Evolutionary conservation across 2,888 invertebrate species (phyloP).

Genomic region (Xestoiulus laeticollis): DNA sequence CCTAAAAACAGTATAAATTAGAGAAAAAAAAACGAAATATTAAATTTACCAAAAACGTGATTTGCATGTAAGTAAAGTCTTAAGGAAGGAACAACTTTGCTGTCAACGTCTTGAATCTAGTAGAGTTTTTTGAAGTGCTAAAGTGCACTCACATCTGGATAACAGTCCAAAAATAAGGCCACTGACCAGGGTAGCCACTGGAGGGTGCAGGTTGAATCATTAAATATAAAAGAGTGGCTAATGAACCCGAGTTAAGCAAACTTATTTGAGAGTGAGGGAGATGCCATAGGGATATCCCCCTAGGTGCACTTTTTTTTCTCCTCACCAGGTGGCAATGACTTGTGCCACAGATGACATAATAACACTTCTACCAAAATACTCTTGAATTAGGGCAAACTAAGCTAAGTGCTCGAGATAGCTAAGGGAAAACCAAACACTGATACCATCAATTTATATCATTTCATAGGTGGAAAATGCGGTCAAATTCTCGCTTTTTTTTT

Average conservation of each 20-base stretch:
- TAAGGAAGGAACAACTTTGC: background rate
- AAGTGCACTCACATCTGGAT: conserved; percentile 28
- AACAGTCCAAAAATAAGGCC: background rate
- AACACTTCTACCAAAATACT: background rate
- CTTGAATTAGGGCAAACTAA: background rate
- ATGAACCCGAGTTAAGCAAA: conserved; percentile 34
- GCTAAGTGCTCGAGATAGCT: background rate
- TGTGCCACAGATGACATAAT: conserved; percentile 28
- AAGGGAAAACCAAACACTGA: background rate
- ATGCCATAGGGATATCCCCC: conserved; percentile 14
- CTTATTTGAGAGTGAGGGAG: conserved; percentile 1
- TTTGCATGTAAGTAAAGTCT: background rate
- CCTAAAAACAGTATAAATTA: no score
- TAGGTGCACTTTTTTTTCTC: background rate
- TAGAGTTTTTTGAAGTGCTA: background rate
- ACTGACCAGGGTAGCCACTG: conserved; percentile 14
- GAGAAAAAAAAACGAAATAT: background rate
- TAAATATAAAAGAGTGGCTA: conserved; percentile 19
- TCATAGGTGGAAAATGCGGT: background rate
- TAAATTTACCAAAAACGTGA: background rate
- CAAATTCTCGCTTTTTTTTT: conserved; percentile 32
- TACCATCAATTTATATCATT: background rate
- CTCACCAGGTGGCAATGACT: background rate
- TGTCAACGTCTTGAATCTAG: background rate
- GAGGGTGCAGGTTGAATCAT: conserved; percentile 24